A percentile compares a stretch with the other conserved stretches of the same genome.
Conservation (phyloP, 2,797 vertebrate genomes). For the Dipus sagitta region DNA sequence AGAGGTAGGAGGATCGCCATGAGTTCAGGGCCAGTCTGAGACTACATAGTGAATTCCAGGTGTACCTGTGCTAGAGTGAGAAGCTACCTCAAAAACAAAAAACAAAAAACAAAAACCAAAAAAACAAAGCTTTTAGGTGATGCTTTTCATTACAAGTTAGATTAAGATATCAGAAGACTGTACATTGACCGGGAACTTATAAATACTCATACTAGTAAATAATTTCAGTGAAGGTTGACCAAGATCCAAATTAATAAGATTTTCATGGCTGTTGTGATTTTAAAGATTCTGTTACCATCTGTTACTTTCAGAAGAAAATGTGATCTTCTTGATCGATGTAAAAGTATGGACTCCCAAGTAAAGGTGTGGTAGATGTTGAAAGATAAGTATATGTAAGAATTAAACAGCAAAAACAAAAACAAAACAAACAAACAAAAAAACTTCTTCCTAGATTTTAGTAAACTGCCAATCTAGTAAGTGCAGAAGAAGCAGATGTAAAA, state of each 20-base stretch:
- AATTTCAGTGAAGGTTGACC: background rate
- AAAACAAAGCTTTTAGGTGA: background rate
- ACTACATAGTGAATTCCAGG: no score
- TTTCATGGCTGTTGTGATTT: background rate
- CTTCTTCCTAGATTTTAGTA: background rate
- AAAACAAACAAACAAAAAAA: no score
- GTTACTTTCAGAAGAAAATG: background rate
- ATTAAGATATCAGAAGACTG: background rate
- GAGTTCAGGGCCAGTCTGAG: no score
- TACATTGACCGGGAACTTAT: background rate
- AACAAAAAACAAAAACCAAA: no score
- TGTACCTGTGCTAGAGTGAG: no score
- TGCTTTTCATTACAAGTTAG: background rate
- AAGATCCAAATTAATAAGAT: background rate
- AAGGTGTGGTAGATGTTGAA: background rate
- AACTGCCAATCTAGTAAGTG: background rate
- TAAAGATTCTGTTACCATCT: background rate
- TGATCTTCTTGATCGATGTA: background rate
- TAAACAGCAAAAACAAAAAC: no score
- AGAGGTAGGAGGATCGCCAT: no score
- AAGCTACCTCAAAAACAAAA: no score
- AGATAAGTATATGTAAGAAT: background rate
- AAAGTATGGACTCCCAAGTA: slow-evolving; percentile 14
- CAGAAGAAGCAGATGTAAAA: background rate
- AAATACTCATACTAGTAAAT: background rate